Conservation (phyloP, 2,113 vertebrate species). For the Porphyrio hochstetteri region DNA sequence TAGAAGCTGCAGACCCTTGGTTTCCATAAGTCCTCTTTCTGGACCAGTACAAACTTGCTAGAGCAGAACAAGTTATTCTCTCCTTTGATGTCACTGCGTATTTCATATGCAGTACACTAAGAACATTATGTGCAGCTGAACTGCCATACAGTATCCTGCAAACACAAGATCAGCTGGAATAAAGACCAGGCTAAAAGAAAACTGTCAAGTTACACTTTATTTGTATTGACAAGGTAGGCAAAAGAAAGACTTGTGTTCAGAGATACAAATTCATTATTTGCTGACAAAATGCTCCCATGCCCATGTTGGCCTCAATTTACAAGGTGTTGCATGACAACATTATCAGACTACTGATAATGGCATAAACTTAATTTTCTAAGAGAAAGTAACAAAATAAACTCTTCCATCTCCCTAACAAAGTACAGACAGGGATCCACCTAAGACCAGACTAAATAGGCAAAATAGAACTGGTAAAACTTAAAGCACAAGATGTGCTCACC, state of each 20-base stretch:
- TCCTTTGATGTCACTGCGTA: neutral
- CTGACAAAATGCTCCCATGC: slow-evolving; percentile 36
- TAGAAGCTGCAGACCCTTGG: neutral
- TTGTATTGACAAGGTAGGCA: slow-evolving; percentile 72
- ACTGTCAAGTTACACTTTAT: slow-evolving; percentile 76
- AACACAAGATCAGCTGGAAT: slow-evolving; percentile 6
- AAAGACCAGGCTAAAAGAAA: slow-evolving; percentile 17
- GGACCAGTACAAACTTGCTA: neutral
- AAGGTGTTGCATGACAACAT: no score
- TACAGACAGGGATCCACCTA: neutral
- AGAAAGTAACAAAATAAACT: neutral
- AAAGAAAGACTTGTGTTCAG: slow-evolving; percentile 54
- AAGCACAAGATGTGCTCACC: slow-evolving; percentile 75
- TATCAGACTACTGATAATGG: no score
- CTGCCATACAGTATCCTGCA: neutral
- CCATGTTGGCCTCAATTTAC: neutral
- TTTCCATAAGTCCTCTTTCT: neutral
- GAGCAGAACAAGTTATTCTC: neutral
- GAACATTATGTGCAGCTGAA: neutral
- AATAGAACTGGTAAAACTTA: neutral
- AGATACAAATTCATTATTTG: slow-evolving; percentile 61
- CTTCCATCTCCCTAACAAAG: neutral
- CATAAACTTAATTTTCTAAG: neutral
- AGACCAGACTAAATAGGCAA: neutral
- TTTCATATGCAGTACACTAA: neutral